Evolutionary conservation across 2,113 vertebrate genomes (phyloP), one percentile per base, ranked within the genome.

Genomic region (Fulica atra): DNA sequence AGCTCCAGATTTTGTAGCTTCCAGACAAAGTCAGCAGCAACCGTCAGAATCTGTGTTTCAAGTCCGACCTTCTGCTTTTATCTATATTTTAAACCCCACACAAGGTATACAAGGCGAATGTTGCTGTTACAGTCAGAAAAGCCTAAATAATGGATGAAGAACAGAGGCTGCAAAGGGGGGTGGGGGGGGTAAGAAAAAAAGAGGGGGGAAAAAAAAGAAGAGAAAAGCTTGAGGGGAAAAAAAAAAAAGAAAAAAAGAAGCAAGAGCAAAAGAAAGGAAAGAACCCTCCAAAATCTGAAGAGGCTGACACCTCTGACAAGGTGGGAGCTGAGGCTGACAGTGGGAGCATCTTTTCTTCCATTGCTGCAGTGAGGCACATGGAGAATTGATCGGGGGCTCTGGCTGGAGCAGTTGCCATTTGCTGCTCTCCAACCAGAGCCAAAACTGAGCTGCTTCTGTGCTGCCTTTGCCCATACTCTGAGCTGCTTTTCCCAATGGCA

Each of bases 51-150:
- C 91, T 51, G 93, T 98, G 98, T 99, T 99, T 99, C 98, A 99
- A 99, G 98, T 98, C 97, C 94, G 93, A 98, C 98, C 98, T 99
- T 98, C 98, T 98, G 98, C 99, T 99, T 99, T 99, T 99, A 99
- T 99, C 99, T 99, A 99, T 99, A 99, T 99, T 99, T 99, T 98
- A 99, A 99, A 98, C 98, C 98, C 98, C 98, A 99, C 98, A 99
- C 98, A 98, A 99, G 98, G 98, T 99, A 98, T 98, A 98, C 98
- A 99, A 98, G 98, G 97, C 98, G 98, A 98, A 94, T 94, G 95
- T 97, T 98, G 97, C 99, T 99, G 98, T 99, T 99, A 98, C 98
- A 98, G 98, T 98, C 98, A 98, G 97, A 94, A 94, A 61, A 88
- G 59, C 94, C 97, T 99, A 98, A 98, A 99, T 99, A 98, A 99